phyloP scores from a whole-genome alignment of 1,140 invertebrate species.

The Drosophila carrolli region DNA sequence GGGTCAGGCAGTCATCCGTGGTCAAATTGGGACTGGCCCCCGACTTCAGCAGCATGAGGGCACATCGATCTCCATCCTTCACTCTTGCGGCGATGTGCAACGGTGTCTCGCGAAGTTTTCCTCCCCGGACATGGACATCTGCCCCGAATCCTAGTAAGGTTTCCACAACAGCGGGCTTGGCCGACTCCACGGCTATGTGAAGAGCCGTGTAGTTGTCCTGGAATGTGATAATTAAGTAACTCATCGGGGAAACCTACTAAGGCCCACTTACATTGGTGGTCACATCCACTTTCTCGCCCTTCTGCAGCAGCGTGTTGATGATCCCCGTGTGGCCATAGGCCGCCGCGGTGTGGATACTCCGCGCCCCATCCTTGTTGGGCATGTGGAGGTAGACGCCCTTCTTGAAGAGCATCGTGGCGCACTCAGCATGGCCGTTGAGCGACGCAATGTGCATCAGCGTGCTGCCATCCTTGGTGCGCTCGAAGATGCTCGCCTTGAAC shows the following conservation, averaged over 20 bases:
- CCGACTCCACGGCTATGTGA: conserved; percentile 98
- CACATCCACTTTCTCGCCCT: conserved; percentile 98
- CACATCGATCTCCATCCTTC: conserved; percentile 97
- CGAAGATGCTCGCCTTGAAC: conserved; percentile 97
- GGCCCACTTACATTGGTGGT: conserved; percentile 92
- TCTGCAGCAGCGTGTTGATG: conserved; percentile 97
- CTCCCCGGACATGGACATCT: conserved; percentile 97
- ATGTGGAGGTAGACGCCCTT: conserved; percentile 99
- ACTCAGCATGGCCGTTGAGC: conserved; percentile 97
- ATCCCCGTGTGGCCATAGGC: conserved; percentile 98
- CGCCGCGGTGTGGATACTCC: conserved; percentile 96
- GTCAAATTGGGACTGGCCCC: conserved; percentile 97
- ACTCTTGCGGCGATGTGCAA: conserved; percentile 97
- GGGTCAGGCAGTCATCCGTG: conserved; percentile 96
- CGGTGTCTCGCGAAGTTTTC: conserved; percentile 94
- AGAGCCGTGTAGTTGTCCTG: conserved; percentile 99
- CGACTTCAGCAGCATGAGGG: conserved; percentile 98
- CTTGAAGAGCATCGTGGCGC: conserved; percentile 99
- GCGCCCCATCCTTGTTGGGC: conserved; percentile 98
- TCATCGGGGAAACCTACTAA: background rate
- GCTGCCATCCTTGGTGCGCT: conserved; percentile 98
- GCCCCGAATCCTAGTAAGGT: conserved; percentile 98
- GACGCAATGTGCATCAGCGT: conserved; percentile 99
- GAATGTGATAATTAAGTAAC: background rate
- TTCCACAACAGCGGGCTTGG: conserved; percentile 98